A percentile compares a stretch with the other conserved stretches of the same genome.
These are phyloP conservation scores for Phengaris alcon DNA, from an alignment of 2,888 invertebrate genomes.

Conservation along the genomic window DNA sequence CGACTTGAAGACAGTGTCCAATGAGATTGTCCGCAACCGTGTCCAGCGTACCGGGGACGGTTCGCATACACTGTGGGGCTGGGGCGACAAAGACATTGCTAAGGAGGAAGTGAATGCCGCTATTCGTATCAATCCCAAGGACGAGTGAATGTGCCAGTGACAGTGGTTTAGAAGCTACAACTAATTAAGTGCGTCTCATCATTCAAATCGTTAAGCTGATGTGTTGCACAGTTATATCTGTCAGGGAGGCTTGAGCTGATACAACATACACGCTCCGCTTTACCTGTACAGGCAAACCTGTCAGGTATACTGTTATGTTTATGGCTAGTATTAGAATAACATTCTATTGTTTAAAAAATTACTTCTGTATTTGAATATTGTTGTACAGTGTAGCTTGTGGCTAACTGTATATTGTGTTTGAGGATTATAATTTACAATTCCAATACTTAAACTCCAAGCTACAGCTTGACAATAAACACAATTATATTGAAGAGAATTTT, in stretches of 20 bases:
- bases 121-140: slow-evolving; percentile 77
- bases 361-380: background rate
- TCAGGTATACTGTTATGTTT: background rate
- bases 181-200: too few species aligned
- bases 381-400: background rate
- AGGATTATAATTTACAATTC: slow-evolving; percentile 6
- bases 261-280: too few species aligned
- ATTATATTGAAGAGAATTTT: slow-evolving; percentile 3
- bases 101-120: slow-evolving; percentile 77
- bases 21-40: slow-evolving; percentile 83
- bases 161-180: background rate
- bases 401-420: background rate
- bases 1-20: slow-evolving; percentile 89
- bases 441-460: background rate
- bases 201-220: too few species aligned
- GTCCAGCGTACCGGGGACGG: slow-evolving; percentile 88
- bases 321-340: background rate
- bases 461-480: background rate
- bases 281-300: too few species aligned
- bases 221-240: too few species aligned
- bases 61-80: slow-evolving; percentile 87
- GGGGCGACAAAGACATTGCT: slow-evolving; percentile 85
- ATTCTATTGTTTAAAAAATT: background rate
- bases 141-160: slow-evolving; percentile 34
- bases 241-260: too few species aligned